Evolutionary conservation across 2,888 invertebrate genomes (phyloP).

Genomic region (Amphipoea oculea): DNA sequence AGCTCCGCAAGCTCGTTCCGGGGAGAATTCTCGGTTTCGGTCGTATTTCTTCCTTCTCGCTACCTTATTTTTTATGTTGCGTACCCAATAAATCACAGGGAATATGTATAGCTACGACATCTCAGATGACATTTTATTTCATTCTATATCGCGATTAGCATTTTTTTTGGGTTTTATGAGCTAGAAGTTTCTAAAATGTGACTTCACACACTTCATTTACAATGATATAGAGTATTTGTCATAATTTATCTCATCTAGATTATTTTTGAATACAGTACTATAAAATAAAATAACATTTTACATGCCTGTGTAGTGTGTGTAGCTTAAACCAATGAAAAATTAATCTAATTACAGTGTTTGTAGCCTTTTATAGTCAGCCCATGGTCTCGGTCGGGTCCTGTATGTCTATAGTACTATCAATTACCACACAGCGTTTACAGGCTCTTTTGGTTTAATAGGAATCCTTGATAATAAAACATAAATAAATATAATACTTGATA

Average conservation of each 20-base stretch:
- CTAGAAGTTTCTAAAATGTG: background rate
- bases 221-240: background rate
- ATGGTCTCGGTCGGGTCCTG: background rate
- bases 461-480: background rate
- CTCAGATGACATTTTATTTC: slow-evolving; percentile 48
- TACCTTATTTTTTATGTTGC: slow-evolving; percentile 55
- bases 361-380: background rate
- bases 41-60: slow-evolving; percentile 35
- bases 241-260: background rate
- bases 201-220: background rate
- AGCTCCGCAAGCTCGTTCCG: slow-evolving; percentile 57
- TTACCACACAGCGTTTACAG: too few species aligned
- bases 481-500: background rate
- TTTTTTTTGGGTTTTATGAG: slow-evolving; percentile 21
- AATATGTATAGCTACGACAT: slow-evolving; percentile 35
- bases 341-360: too few species aligned
- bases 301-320: background rate
- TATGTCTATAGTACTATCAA: background rate
- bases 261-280: background rate
- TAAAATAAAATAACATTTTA: background rate
- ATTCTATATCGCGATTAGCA: slow-evolving; percentile 35
- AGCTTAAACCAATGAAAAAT: background rate
- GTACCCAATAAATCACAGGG: slow-evolving; percentile 53
- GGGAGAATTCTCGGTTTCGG: slow-evolving; percentile 39
- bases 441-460: background rate